A percentile compares a stretch with the other conserved stretches of the same genome.
phyloP scores from a whole-genome alignment of 2,113 vertebrate species.

The Eptesicus fuscus region DNA sequence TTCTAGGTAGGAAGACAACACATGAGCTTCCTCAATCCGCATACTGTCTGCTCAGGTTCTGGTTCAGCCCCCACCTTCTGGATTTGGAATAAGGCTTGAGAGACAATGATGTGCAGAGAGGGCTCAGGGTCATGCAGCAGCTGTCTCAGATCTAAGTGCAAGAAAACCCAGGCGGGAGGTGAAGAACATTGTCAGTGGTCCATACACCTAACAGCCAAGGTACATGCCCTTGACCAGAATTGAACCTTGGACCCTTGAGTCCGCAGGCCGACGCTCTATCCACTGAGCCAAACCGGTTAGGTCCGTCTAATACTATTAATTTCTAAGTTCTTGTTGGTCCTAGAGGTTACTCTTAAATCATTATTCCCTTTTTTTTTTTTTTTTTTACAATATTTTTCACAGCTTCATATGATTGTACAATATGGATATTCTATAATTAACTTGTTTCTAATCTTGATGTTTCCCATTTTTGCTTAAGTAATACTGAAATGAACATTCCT shows the following conservation, averaged over 20 bases:
- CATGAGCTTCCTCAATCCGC: slow-evolving; percentile 46
- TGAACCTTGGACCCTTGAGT: too few relatives aligned
- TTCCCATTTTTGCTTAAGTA: slow-evolving; percentile 9
- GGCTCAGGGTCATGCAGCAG: slow-evolving; percentile 64
- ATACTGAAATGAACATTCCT: not conserved
- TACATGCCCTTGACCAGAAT: too few relatives aligned
- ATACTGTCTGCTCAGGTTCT: not conserved
- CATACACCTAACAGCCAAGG: not conserved
- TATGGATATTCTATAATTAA: not conserved
- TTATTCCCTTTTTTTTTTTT: not conserved
- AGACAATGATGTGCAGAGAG: slow-evolving; percentile 51
- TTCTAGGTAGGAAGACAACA: slow-evolving; percentile 49
- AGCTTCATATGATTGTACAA: not conserved
- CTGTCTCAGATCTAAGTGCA: slow-evolving; percentile 44
- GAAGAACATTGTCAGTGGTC: not conserved
- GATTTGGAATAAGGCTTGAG: slow-evolving; percentile 50
- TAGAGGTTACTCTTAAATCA: not conserved
- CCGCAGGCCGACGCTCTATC: too few relatives aligned
- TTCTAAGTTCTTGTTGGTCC: not conserved
- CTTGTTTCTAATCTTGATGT: not conserved
- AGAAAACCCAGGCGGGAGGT: not conserved
- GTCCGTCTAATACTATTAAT: not conserved
- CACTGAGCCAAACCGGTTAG: too few relatives aligned
- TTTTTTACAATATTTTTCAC: not conserved
- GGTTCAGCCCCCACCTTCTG: not conserved